Conservation (phyloP, 2,113 vertebrate genomes). For the Rousettus leschenaultii region DNA sequence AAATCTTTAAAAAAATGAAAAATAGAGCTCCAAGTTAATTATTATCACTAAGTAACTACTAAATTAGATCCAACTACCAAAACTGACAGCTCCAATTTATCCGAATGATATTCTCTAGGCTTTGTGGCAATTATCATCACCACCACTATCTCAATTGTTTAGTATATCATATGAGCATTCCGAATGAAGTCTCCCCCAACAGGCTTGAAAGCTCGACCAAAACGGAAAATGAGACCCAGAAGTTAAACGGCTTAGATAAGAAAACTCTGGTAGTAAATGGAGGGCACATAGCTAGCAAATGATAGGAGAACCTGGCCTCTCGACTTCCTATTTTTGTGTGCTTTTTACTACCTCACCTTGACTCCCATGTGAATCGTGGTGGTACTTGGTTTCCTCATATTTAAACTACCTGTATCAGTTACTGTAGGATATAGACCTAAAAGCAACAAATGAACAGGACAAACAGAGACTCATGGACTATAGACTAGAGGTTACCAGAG, state of each 20-base stretch:
- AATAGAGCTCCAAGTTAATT: neutral
- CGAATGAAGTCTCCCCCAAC: neutral
- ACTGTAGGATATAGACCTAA: too few relatives aligned
- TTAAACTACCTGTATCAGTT: neutral
- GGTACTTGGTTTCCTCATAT: neutral
- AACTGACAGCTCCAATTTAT: neutral
- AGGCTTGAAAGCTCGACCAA: neutral
- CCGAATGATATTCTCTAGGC: neutral
- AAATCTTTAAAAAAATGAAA: slow-evolving; percentile 21
- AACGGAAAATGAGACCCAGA: neutral
- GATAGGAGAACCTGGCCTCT: neutral
- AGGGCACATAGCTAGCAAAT: neutral
- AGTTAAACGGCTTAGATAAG: neutral
- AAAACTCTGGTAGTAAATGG: neutral
- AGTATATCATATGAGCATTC: neutral
- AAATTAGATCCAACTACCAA: slow-evolving; percentile 9
- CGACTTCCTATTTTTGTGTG: neutral
- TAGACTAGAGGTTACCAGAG: too few relatives aligned
- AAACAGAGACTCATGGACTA: too few relatives aligned
- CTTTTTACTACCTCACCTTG: neutral
- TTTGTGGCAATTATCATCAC: neutral
- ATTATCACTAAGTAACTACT: slow-evolving; percentile 7
- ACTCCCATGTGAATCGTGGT: neutral
- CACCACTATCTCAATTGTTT: neutral
- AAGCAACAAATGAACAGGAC: too few relatives aligned